Evolutionary conservation across 1,140 invertebrate species (phyloP), one percentile per base, ranked within the genome.

Genomic region (Laupala kohalensis): DNA sequence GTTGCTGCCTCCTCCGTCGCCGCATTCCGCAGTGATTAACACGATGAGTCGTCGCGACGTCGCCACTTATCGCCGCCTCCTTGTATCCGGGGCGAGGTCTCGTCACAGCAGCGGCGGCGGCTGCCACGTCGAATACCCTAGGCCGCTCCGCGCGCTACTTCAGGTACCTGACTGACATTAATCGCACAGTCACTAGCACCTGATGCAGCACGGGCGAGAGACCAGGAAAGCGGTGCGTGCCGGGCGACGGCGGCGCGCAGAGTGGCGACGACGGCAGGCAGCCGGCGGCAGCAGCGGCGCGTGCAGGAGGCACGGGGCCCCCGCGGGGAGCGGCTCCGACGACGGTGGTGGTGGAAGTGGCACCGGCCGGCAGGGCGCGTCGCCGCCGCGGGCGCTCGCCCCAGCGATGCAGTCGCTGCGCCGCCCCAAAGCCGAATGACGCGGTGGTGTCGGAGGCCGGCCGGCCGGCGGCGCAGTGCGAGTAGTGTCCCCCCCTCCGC

Each of bases 131-230:
- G 71, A 6, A 0, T 25, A 23, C 70, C 75, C 78, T 79, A 76
- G 78, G 79, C 78, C 84, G 85, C 89, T 83, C 83, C 92, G 92
- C 92, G 93, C 93, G 92, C 93, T 95, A 95, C 93, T 95, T 94
- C 92, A 93, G 92, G 93, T 95, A 95, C 93, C 92, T 95, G 93
- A 94, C 93, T 94, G 81, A 78, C 79, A 79, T 75, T 76, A 75
- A 75, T 79, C 83, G 82, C 82, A 86, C 86, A 86, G 86, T 84
- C 84, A 73, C 84, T 79, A 86, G 87, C 85, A 89, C 87, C 88
- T 86, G 87, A 84, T 73, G 88, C 88, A 90, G 84, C 88, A 81
- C 88, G 85, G 81, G 83, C 82, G 73, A 83, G 86, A 81, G 81
- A 84, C 81, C 77, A 67, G 70, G 70, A 69, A 37, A 63, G 3